phyloP scores from a whole-genome alignment of 2,113 vertebrate genomes.

The Sinocyclocheilus rhinocerous region DNA sequence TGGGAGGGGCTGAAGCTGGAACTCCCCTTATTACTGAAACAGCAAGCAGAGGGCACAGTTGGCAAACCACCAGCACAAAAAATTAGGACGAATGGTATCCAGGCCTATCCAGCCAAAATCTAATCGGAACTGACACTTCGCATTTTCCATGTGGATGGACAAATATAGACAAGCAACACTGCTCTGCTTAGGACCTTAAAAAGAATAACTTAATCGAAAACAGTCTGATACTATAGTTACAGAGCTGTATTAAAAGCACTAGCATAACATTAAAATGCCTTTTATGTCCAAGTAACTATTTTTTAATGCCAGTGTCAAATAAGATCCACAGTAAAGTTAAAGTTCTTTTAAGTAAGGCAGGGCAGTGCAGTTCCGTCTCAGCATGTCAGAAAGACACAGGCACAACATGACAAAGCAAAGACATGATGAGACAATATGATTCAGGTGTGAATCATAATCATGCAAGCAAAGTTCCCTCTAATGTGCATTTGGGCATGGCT shows the following conservation, averaged over 20 bases:
- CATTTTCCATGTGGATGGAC: slow-evolving; percentile 37
- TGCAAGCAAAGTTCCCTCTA: not conserved
- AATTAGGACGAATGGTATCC: slow-evolving; percentile 25
- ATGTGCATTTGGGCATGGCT: not conserved
- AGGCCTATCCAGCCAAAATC: slow-evolving; percentile 29
- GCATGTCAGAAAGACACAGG: not conserved
- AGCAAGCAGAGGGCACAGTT: slow-evolving; percentile 37
- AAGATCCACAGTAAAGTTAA: not conserved
- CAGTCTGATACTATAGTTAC: not conserved
- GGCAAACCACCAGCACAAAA: slow-evolving; percentile 23
- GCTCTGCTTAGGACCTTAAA: not conserved
- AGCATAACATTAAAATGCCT: not conserved
- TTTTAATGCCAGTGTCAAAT: not conserved
- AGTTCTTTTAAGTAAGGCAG: not conserved
- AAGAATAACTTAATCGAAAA: not conserved
- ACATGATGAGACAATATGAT: not conserved
- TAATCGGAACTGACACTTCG: slow-evolving; percentile 20
- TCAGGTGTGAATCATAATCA: slow-evolving; percentile 1
- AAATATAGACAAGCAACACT: slow-evolving; percentile 38
- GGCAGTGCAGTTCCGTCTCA: not conserved
- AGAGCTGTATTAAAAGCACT: not conserved
- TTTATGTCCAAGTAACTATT: not conserved
- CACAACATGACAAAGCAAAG: not conserved
- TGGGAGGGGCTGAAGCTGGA: slow-evolving; percentile 81
- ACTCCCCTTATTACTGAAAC: slow-evolving; percentile 77